These are phyloP conservation scores for Rhipidura dahli DNA, from an alignment of 2,113 vertebrate genomes.

Conservation along the genomic window DNA sequence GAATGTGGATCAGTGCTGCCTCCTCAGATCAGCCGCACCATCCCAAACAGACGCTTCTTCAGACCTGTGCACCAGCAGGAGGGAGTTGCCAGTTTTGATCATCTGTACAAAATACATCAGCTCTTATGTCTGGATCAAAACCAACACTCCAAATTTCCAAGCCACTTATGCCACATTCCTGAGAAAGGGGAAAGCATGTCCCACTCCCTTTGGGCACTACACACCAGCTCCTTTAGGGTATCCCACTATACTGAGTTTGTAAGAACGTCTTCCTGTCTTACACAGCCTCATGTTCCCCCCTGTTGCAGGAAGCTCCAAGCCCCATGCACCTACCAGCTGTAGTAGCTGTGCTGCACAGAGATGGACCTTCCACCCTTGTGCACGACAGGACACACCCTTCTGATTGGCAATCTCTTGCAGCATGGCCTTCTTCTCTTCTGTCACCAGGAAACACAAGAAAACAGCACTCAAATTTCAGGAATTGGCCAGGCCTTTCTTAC, in stretches of 20 bases:
- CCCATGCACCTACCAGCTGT: conserved; percentile 85
- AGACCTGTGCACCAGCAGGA: conserved; percentile 67
- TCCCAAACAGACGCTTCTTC: conserved; percentile 70
- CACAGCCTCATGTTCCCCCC: background rate
- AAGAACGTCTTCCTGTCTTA: background rate
- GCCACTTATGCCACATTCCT: conserved; percentile 53
- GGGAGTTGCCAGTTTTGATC: conserved; percentile 71
- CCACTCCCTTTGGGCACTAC: conserved; percentile 46
- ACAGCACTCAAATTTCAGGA: background rate
- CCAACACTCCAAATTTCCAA: conserved; percentile 54
- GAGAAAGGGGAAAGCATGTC: conserved; percentile 29
- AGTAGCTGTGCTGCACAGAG: conserved; percentile 94
- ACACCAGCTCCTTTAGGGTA: background rate
- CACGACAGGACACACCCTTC: conserved; percentile 93
- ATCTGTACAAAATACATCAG: conserved; percentile 71
- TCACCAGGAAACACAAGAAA: background rate
- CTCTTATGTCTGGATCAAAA: conserved; percentile 70
- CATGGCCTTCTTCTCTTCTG: conserved; percentile 96
- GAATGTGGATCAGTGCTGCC: conserved; percentile 70
- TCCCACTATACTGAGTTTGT: background rate
- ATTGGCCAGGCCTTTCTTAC: background rate
- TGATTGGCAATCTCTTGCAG: conserved; percentile 96
- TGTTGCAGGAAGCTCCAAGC: background rate
- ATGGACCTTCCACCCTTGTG: conserved; percentile 98
- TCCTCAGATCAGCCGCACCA: conserved; percentile 69